Base-by-base conservation (phyloP, 1,140 invertebrate genomes). In the Bombus confusus region DNA sequence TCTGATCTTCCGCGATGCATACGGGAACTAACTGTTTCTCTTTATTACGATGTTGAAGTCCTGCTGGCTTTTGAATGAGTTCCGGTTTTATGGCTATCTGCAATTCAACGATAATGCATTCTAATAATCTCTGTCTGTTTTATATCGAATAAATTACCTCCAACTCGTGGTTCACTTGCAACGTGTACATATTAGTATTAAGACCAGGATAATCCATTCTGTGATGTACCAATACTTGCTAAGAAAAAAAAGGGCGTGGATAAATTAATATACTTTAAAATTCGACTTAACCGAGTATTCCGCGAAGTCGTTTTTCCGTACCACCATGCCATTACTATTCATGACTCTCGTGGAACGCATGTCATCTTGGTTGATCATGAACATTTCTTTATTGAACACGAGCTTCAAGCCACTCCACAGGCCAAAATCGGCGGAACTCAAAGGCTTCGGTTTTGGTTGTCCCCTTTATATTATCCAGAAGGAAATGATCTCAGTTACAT, bases 191-290 rank as follows among this genome's bases (percentile, higher is more conserved):
- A 9, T 39, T 12, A 13, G 52, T 28, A 37, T 86, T 39, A 12
- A 68, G n/a, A 13, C 66, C 69, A 31, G 89, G 81, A 52, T 74
- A 90, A 25, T 85, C 86, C 52, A 87, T 4, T 71, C 81, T 84
- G 52, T 90, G 86, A 78, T 90, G 89, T 47, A 82, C 1, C 3
- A 68, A 66, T 31, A 90, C 37, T 88, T 90, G 25, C 68, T 39
- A n/a, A 5, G 41, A 34, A 52, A 25, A 47, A 34, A 37, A 22
- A 31, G 39, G 13, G 5, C 4, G 22, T 34, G n/a, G 2, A 5
- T 74, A 47, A 47, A 74, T 74, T 52, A 59, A 66, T 9, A n/a
- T 72, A 5, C 10, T 52, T 5, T 2, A 0, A 62, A 43, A 18
- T 80, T 43, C 28, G 28, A 39, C 0, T 22, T 25, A 68, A 74